phyloP scores from a whole-genome alignment of 2,888 invertebrate species.

The Dasypolia templi region DNA sequence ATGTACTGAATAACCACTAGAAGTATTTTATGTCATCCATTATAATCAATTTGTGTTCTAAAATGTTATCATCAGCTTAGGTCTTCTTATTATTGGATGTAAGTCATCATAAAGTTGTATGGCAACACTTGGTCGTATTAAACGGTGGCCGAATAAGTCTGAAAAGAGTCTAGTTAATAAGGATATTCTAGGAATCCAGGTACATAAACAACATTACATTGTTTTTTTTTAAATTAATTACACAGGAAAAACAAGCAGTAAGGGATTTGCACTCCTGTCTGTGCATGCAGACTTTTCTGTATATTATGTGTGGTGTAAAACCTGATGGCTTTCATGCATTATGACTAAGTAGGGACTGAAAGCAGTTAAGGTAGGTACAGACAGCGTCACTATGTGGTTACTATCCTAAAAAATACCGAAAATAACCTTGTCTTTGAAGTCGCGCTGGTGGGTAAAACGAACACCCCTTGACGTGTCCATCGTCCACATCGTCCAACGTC shows the following conservation, averaged over 20 bases:
- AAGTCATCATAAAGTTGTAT: slow-evolving; percentile 30
- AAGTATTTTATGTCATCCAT: neutral
- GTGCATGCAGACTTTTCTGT: neutral
- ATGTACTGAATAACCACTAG: neutral
- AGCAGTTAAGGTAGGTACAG: neutral
- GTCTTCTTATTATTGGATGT: slow-evolving; percentile 35
- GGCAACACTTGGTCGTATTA: slow-evolving; percentile 26
- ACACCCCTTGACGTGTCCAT: neutral
- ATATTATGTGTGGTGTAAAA: neutral
- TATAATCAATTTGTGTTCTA: slow-evolving; percentile 13
- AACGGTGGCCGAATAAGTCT: slow-evolving; percentile 18
- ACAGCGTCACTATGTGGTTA: neutral
- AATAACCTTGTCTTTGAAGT: neutral
- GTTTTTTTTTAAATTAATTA: neutral
- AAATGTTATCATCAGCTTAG: slow-evolving; percentile 34
- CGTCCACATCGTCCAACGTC: neutral
- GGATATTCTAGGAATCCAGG: neutral
- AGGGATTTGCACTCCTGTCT: neutral
- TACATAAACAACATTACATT: neutral
- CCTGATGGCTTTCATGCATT: neutral
- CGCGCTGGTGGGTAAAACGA: neutral
- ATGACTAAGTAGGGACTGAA: neutral
- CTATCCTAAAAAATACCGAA: neutral
- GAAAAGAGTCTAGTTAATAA: neutral
- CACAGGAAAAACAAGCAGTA: neutral